Conservation (phyloP, 2,113 vertebrate genomes). For the Casuarius casuarius region DNA sequence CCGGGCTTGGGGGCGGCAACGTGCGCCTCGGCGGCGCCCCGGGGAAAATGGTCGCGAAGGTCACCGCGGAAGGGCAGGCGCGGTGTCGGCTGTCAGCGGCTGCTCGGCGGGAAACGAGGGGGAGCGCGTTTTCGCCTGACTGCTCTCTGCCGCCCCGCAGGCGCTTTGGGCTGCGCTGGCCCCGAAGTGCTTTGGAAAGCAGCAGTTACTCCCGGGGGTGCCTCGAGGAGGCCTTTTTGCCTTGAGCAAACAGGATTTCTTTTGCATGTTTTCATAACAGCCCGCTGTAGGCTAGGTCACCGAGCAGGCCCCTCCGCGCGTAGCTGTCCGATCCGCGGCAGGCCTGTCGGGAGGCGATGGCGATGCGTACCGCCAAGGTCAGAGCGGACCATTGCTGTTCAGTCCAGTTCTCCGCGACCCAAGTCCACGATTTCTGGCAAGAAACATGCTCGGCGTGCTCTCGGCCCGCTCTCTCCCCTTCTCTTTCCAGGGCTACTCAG, state of each 20-base stretch:
- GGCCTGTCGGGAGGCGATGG: not conserved
- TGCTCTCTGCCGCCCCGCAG: too few species aligned
- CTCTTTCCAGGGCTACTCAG: not conserved
- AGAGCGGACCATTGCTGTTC: not conserved
- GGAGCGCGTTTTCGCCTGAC: not conserved
- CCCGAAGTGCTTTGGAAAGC: accelerated
- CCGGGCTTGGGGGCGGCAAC: too few species aligned
- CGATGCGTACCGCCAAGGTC: not conserved
- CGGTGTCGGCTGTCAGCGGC: too few species aligned
- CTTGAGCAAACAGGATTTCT: not conserved
- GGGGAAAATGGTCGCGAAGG: too few species aligned
- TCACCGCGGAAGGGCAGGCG: too few species aligned
- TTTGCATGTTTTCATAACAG: not conserved
- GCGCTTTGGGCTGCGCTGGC: accelerated
- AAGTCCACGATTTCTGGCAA: not conserved
- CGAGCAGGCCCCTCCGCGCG: not conserved
- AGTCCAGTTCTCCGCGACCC: not conserved
- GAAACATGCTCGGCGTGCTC: too few species aligned
- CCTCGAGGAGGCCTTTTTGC: not conserved
- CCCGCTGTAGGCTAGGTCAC: not conserved
- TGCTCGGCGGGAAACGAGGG: not conserved
- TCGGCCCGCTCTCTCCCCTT: too few species aligned
- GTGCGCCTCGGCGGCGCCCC: not conserved
- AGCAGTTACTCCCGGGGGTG: not conserved
- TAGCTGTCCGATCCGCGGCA: too few species aligned